Conservation (phyloP, 1,140 invertebrate species). For the Chrysoperla carnea region DNA sequence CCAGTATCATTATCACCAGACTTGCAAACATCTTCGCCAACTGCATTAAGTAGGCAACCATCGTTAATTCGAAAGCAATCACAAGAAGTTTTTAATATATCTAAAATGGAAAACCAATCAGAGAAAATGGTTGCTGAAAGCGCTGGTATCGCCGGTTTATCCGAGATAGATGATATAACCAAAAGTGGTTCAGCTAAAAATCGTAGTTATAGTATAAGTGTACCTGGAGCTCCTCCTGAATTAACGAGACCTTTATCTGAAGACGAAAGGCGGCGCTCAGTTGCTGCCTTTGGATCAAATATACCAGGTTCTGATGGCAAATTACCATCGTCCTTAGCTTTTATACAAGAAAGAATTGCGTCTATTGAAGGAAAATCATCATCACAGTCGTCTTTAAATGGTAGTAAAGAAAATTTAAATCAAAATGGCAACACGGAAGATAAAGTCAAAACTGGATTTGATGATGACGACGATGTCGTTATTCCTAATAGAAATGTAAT, state of each 20-base stretch:
- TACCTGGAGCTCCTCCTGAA: conserved; percentile 19
- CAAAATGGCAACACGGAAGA: conserved; percentile 1
- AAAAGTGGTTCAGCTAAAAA: conserved; percentile 21
- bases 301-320: conserved; percentile 17
- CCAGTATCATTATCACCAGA: not conserved
- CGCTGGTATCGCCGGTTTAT: conserved; percentile 13
- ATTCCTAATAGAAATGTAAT: conserved; percentile 18
- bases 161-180: conserved; percentile 14
- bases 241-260: conserved; percentile 24
- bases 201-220: conserved; percentile 28
- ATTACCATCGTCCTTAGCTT: conserved; percentile 20
- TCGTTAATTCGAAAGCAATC: conserved; percentile 5
- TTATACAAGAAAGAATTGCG: conserved; percentile 24
- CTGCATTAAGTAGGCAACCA: not conserved
- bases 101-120: conserved; percentile 12
- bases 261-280: conserved; percentile 25
- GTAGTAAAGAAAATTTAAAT: conserved; percentile 7
- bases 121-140: conserved; percentile 10
- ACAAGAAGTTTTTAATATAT: conserved; percentile 11
- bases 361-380: conserved; percentile 1
- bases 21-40: not conserved
- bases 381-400: conserved; percentile 18
- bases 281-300: conserved; percentile 20
- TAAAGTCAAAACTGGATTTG: conserved; percentile 18
- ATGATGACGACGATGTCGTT: conserved; percentile 27